These are phyloP conservation scores for Sinopyrophorus schimmeli DNA, from an alignment of 2,888 invertebrate species.

Conservation along the genomic window DNA sequence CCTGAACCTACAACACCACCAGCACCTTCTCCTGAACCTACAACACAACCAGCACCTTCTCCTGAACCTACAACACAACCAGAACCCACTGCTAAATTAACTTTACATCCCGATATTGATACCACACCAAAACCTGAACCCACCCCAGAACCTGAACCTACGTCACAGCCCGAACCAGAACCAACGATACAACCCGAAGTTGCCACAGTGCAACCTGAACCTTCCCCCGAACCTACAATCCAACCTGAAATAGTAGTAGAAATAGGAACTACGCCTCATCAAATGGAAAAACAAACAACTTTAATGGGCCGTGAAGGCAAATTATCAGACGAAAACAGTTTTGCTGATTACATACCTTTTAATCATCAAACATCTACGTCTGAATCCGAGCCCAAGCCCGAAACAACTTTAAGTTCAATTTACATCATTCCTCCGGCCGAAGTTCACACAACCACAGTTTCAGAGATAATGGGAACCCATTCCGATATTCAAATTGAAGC, in stretches of 20 bases:
- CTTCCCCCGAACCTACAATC: constrained; percentile 33
- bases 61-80: constrained; percentile 48
- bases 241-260: constrained; percentile 33
- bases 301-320: no score
- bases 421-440: neutral
- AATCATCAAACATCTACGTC: no score
- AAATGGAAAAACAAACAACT: no score
- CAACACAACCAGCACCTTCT: constrained; percentile 38
- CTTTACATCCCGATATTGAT: no score
- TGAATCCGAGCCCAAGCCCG: constrained; percentile 33
- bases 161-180: constrained; percentile 50
- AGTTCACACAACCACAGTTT: constrained; percentile 21
- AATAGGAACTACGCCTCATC: constrained; percentile 38
- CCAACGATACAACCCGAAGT: constrained; percentile 49
- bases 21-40: constrained; percentile 31
- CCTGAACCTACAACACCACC: constrained; percentile 15
- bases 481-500: neutral
- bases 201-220: constrained; percentile 51
- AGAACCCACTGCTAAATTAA: constrained; percentile 48
- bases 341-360: no score
- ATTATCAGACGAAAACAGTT: no score
- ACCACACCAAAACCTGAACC: constrained; percentile 49
- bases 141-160: constrained; percentile 39
- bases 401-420: constrained; percentile 17
- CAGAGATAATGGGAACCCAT: constrained; percentile 26